Evolutionary conservation across 2,888 invertebrate species (phyloP).

Genomic region (Leptinotarsa rubiginosa): DNA sequence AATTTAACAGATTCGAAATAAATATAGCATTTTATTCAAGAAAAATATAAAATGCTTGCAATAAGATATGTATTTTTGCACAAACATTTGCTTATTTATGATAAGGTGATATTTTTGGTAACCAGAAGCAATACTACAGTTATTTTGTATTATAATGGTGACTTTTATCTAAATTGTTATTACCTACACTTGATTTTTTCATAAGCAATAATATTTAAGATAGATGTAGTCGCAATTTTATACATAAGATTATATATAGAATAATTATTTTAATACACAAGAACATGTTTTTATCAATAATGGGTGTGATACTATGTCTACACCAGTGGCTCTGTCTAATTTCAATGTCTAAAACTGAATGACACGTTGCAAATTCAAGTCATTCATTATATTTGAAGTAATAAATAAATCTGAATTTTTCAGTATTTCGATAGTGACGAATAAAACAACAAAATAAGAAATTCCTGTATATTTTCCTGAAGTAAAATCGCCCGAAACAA

Average conservation of each 20-base stretch:
- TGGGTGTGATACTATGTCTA: slow-evolving; percentile 19
- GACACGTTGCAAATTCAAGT: no score
- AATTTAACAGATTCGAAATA: slow-evolving; percentile 31
- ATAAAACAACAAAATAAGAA: no score
- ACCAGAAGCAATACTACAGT: slow-evolving; percentile 65
- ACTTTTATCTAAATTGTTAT: slow-evolving; percentile 50
- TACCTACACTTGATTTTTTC: slow-evolving; percentile 53
- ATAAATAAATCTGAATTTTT: no score
- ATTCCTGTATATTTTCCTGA: no score
- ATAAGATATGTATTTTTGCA: slow-evolving; percentile 66
- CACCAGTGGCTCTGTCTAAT: not conserved
- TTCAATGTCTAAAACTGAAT: no score
- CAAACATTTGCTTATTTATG: slow-evolving; percentile 58
- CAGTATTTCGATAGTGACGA: no score
- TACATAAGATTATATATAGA: slow-evolving; percentile 52
- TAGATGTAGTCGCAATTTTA: slow-evolving; percentile 47
- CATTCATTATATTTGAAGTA: no score
- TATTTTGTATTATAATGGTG: slow-evolving; percentile 55
- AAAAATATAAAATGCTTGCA: slow-evolving; percentile 57
- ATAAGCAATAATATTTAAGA: slow-evolving; percentile 59
- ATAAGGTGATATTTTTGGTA: slow-evolving; percentile 66
- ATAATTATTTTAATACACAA: slow-evolving; percentile 48
- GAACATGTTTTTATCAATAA: slow-evolving; percentile 13
- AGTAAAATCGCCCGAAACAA: no score
- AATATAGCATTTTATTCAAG: slow-evolving; percentile 39